Evolutionary conservation across 2,797 vertebrate genomes (phyloP).

Genomic region (Manis javanica): DNA sequence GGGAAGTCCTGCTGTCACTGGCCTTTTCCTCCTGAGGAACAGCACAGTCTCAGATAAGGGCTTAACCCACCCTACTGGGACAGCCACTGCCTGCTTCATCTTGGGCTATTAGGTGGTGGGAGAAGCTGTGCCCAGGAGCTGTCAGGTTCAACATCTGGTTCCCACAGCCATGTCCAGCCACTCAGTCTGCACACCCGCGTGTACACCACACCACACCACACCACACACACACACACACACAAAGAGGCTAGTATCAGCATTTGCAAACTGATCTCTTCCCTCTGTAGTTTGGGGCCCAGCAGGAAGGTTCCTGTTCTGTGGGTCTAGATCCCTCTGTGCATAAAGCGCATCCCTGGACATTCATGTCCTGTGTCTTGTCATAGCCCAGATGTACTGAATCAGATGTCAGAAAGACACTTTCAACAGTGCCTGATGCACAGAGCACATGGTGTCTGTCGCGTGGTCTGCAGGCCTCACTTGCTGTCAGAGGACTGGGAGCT

Average conservation of each 20-base stretch:
- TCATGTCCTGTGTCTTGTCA: accelerated
- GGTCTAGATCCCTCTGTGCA: not conserved
- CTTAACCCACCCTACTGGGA: not conserved
- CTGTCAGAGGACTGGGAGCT: not conserved
- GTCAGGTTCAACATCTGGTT: not conserved
- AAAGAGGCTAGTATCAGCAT: not conserved
- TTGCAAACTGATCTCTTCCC: not conserved
- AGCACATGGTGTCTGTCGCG: too few relatives aligned
- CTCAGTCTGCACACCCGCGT: not conserved
- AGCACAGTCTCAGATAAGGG: not conserved
- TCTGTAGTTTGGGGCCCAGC: not conserved
- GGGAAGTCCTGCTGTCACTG: not conserved
- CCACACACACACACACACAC: too few relatives aligned
- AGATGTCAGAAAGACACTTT: not conserved
- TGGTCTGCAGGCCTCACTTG: too few relatives aligned
- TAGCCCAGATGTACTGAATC: not conserved
- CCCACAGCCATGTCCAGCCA: too few relatives aligned
- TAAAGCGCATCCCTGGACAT: not conserved
- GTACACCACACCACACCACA: accelerated
- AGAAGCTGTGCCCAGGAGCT: not conserved
- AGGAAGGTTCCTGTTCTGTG: not conserved
- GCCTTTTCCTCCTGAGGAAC: not conserved
- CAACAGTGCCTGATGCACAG: accelerated
- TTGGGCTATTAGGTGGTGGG: not conserved
- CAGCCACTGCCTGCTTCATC: not conserved